Base-by-base conservation (phyloP, 1,140 invertebrate species). In the Papilio helenus region DNA sequence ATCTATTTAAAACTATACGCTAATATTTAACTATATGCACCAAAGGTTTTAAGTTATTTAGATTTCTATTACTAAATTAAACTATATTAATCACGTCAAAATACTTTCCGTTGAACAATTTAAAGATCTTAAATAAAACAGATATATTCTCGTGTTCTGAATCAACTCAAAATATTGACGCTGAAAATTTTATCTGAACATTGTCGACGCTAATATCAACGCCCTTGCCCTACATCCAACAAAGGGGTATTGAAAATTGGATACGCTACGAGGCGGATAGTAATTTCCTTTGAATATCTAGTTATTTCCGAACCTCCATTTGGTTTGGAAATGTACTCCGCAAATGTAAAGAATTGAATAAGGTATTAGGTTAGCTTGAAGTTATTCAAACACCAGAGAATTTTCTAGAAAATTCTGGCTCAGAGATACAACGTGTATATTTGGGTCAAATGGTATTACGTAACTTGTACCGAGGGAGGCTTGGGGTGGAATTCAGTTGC, bases 391-490 rank as follows among this genome's bases (percentile, higher is more conserved):
- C 4, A 61, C 10, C 23, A 4, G 10, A 26, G 23, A 61, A 61
- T 26, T 29, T 61, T 61, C 58, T 61, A 61, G 58, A 61, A 61
- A 61, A 61, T 61, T 10, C 58, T 61, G 10, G 58, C 58, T 26
- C 20, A 14, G 23, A 61, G 58, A 61, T 61, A 26, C 58, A 61
- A 10, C 20, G 58, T 61, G 12, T 23, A 23, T 58, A 58, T 61
- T 61, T 26, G 4, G 58, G 58, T 61, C 58, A 61, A 26, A 9
- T 23, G 58, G 14, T 61, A 14, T 61, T 61, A 61, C 58, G 18
- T 61, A 61, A 61, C 20, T 61, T 26, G 23, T 26, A 61, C 58
- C 12, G 58, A 26, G 23, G 58, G 58, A 12, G 16, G 18, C 7
- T 23, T 23, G 23, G 23, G 10, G 58, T 1, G 23, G 20, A 14